Evolutionary conservation across 2,888 invertebrate species (phyloP).

Genomic region (Diogma glabrata): DNA sequence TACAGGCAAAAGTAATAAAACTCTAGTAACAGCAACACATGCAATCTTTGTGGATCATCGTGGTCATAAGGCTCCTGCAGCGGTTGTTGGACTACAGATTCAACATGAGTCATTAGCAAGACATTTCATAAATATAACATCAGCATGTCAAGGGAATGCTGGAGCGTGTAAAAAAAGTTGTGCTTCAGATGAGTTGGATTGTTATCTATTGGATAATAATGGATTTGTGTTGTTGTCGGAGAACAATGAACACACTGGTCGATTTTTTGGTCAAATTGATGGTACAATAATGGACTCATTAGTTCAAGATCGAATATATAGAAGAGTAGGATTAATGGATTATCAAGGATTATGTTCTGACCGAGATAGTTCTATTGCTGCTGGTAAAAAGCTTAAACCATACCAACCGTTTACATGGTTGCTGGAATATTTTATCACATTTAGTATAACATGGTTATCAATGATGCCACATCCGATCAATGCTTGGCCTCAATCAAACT

Average conservation of each 20-base stretch:
- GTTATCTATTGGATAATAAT: conserved; percentile 88
- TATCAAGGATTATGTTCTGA: conserved; percentile 79
- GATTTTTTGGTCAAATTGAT: conserved; percentile 90
- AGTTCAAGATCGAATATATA: conserved; percentile 82
- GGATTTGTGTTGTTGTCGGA: conserved; percentile 89
- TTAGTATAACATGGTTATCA: conserved; percentile 32
- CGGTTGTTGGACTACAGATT: conserved; percentile 85
- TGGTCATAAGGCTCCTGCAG: conserved; percentile 75
- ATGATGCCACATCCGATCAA: conserved; percentile 28
- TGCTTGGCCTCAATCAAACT: conserved; percentile 35
- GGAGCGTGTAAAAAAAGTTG: conserved; percentile 76
- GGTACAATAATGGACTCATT: conserved; percentile 89
- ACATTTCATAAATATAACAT: conserved; percentile 80
- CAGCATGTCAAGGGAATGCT: conserved; percentile 59
- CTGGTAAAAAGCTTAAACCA: conserved; percentile 26
- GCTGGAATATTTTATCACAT: conserved; percentile 29
- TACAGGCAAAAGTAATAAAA: conserved; percentile 40
- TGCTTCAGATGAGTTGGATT: conserved; percentile 76
- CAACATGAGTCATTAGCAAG: conserved; percentile 69
- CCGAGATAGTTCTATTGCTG: conserved; percentile 43
- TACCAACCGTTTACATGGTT: conserved; percentile 29
- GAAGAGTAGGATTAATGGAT: conserved; percentile 75
- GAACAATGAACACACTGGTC: conserved; percentile 72
- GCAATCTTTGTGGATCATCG: conserved; percentile 78
- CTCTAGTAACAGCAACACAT: conserved; percentile 78